Base-by-base conservation (phyloP, 2,113 vertebrate genomes). In the Thryonomys swinderianus region DNA sequence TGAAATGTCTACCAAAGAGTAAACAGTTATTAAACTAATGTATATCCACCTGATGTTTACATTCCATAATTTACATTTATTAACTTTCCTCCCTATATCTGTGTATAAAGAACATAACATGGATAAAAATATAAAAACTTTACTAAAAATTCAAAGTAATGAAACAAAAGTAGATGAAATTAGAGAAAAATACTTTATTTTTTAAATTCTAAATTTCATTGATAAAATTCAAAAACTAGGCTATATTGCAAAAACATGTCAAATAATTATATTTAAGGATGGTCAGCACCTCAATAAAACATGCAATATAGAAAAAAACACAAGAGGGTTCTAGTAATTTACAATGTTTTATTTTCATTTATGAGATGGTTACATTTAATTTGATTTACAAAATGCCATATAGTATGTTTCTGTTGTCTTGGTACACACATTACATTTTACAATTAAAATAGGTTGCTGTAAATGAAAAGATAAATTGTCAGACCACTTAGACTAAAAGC, bases 1-100 rank as follows among this genome's bases (percentile, higher is more conserved):
- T 85, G 40, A 96, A 53, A 73, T 32, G 1, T 95, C 5, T 83
- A 53, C 10, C 10, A 84, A 10, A 61, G 32, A 86, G 51, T 17
- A 90, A 93, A 40, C 48, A 86, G 73, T 84, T 78, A 42, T 66
- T 32, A 96, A 87, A 82, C 51, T 89, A 69, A 37, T 34, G 74
- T 89, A 86, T 9, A 92, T 62, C 32, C 13, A n/a, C 2, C 10
- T 80, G 3, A 37, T 69, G 51, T 74, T n/a, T 85, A 34, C 30
- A 81, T 4, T 7, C 83, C 53, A 79, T 79, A 88, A 8, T 66
- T 85, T 89, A 84, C n/a, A 69, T 64, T 57, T 64, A 53, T 82
- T 85, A 45, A 42, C 21, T 48, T 76, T 76, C 42, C 42, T 76
- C 12, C 40, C 42, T 74, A 48, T 30, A 27, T 74, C 25, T 74